phyloP scores from a whole-genome alignment of 2,797 vertebrate species.

The Manis pentadactyla region DNA sequence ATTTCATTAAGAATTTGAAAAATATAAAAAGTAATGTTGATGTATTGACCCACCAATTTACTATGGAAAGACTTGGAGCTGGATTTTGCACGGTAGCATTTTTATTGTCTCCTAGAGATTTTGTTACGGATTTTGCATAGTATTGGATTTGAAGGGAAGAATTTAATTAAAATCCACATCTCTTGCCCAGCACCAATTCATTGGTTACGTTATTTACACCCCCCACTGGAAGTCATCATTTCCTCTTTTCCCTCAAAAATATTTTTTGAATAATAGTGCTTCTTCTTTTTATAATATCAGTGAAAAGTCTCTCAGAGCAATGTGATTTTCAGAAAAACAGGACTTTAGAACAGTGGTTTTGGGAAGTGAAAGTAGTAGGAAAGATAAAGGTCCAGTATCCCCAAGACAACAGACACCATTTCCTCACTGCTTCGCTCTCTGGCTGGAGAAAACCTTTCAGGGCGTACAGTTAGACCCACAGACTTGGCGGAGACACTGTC shows the following conservation, averaged over 20 bases:
- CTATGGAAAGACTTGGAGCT: not conserved
- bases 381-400: not conserved
- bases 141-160: not conserved
- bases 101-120: not conserved
- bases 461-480: not conserved
- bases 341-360: not conserved
- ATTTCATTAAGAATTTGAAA: not conserved
- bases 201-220: not conserved
- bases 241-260: not conserved
- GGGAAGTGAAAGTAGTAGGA: not conserved
- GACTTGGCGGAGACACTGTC: accelerated
- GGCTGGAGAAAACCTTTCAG: not conserved
- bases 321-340: not conserved
- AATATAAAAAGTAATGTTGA: not conserved
- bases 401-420: not conserved
- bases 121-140: not conserved
- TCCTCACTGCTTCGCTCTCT: not conserved
- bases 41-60: not conserved
- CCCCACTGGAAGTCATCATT: not conserved
- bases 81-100: not conserved
- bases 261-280: not conserved
- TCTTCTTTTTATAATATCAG: not conserved
- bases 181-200: not conserved
- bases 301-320: not conserved
- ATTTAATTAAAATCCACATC: not conserved